Conservation (phyloP, 1,140 invertebrate species). For the Drosophila suzukii region DNA sequence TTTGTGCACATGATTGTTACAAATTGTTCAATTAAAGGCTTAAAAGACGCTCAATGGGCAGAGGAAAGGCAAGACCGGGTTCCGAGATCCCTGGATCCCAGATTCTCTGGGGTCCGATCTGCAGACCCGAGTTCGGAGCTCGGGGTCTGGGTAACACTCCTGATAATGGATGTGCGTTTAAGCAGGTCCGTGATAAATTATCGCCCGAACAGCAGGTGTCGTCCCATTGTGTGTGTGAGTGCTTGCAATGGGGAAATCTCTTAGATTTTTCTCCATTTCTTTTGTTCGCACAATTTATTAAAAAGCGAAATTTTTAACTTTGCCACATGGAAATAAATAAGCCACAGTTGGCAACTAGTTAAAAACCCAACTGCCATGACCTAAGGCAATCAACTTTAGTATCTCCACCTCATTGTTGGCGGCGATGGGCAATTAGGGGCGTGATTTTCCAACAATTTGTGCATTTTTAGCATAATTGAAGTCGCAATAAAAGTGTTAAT, state of each 20-base stretch:
- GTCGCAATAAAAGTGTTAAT: slow-evolving; percentile 80
- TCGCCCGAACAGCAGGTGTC: slow-evolving; percentile 71
- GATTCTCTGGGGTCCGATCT: slow-evolving; percentile 5
- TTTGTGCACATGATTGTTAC: slow-evolving; percentile 82
- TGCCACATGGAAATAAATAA: slow-evolving; percentile 62
- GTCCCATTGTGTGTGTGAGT: slow-evolving; percentile 56
- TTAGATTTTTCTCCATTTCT: slow-evolving; percentile 45
- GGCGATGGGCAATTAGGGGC: slow-evolving; percentile 77
- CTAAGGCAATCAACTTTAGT: slow-evolving; percentile 58
- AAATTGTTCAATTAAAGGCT: slow-evolving; percentile 83
- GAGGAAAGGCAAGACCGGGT: slow-evolving; percentile 13
- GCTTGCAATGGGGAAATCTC: slow-evolving; percentile 46
- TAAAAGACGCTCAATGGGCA: slow-evolving; percentile 54
- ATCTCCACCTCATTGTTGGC: slow-evolving; percentile 46
- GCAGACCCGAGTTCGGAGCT: slow-evolving; percentile 33
- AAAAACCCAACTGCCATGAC: slow-evolving; percentile 75
- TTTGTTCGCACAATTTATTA: slow-evolving; percentile 70
- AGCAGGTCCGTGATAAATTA: slow-evolving; percentile 76
- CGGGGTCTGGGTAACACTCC: slow-evolving; percentile 27
- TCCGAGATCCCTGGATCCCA: slow-evolving; percentile 3
- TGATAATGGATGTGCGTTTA: slow-evolving; percentile 81
- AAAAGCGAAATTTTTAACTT: slow-evolving; percentile 61
- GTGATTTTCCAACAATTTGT: slow-evolving; percentile 79
- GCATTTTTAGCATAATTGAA: slow-evolving; percentile 81
- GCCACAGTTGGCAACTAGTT: slow-evolving; percentile 30